Conservation (phyloP, 2,888 invertebrate species). For the Drosophila meridionalis region DNA sequence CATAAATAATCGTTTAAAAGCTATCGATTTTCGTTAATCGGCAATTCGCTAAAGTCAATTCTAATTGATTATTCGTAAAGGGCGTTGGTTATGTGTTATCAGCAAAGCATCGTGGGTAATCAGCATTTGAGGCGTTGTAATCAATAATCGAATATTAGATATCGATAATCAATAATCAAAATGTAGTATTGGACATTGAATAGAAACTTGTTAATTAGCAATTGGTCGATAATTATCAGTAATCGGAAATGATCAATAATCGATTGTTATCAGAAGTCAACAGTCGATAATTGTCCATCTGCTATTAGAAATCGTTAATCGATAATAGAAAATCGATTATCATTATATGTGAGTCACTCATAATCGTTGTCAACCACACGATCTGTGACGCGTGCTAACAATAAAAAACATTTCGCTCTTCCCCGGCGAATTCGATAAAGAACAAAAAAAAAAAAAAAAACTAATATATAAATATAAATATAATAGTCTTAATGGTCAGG, state of each 20-base stretch:
- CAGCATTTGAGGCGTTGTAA: neutral
- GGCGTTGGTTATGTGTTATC: too few relatives aligned
- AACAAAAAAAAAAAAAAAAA: neutral
- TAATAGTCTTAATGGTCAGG: neutral
- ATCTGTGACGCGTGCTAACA: slow-evolving; percentile 6
- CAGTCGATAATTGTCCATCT: neutral
- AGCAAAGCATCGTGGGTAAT: neutral
- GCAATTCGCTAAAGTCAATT: neutral
- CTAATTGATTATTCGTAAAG: neutral
- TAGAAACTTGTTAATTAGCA: too few relatives aligned
- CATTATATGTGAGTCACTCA: neutral
- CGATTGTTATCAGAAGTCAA: neutral
- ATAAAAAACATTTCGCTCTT: neutral
- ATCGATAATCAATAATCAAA: neutral
- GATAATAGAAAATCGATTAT: neutral
- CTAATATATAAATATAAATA: neutral
- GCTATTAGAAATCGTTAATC: neutral
- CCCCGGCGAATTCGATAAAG: slow-evolving; percentile 5
- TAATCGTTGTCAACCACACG: neutral
- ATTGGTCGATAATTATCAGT: neutral
- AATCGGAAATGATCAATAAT: neutral
- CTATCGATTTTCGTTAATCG: neutral
- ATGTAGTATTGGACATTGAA: too few relatives aligned
- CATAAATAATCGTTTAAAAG: neutral
- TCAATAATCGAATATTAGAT: too few relatives aligned